Evolutionary conservation across 2,888 invertebrate genomes (phyloP).

Genomic region (Ditula angustiorana): DNA sequence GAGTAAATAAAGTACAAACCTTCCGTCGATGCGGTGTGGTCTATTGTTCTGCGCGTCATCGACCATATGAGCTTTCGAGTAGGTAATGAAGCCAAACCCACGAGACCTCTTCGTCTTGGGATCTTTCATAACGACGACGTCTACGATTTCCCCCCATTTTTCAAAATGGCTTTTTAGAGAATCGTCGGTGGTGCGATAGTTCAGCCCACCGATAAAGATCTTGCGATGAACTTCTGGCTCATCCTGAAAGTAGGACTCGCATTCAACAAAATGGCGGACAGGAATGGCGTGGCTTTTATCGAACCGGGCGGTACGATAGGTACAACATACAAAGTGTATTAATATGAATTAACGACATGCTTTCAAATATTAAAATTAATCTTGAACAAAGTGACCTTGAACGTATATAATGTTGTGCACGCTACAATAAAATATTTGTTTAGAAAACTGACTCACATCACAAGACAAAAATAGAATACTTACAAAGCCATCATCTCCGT

Average conservation of each 20-base stretch:
- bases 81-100: constrained; percentile 99
- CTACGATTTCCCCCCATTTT: constrained; percentile 98
- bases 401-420: background rate
- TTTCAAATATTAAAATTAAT: constrained; percentile 1
- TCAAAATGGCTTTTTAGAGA: constrained; percentile 97
- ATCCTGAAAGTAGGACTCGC: constrained; percentile 78
- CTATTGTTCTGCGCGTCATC: constrained; percentile 97
- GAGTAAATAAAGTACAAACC: constrained; percentile 69
- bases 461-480: constrained; percentile 54
- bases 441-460: constrained; percentile 4
- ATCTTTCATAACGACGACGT: constrained; percentile 98
- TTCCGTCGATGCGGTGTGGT: constrained; percentile 97
- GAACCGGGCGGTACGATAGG: constrained; percentile 4
- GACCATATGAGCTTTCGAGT: constrained; percentile 96
- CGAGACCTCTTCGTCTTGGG: constrained; percentile 97
- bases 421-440: background rate
- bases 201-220: constrained; percentile 97
- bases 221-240: constrained; percentile 96
- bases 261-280: constrained; percentile 79
- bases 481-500: constrained; percentile 81
- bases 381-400: background rate
- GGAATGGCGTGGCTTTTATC: constrained; percentile 46
- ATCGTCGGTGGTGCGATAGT: constrained; percentile 97
- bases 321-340: background rate
- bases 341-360: background rate